Percentiles rank a stretch among this genome's conserved stretches.
Conservation (phyloP, 2,797 vertebrate genomes). For the Melanotaenia pygmaea region DNA sequence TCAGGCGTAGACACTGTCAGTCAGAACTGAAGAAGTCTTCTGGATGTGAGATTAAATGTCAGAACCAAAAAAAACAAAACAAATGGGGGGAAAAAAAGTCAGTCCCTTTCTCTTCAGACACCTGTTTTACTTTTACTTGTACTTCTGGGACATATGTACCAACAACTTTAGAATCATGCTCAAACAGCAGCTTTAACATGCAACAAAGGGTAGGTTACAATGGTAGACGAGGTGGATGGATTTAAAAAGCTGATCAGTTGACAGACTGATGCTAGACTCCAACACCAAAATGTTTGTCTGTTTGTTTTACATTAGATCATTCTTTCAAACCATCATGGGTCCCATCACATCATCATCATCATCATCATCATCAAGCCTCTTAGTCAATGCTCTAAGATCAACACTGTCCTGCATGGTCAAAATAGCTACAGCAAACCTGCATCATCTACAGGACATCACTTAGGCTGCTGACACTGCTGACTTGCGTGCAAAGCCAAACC, state of each 20-base stretch:
- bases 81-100: neutral
- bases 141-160: neutral
- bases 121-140: neutral
- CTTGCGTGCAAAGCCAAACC: slow-evolving; percentile 8
- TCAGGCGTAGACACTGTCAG: neutral
- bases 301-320: neutral
- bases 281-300: neutral
- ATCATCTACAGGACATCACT: neutral
- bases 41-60: neutral
- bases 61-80: neutral
- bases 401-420: too few relatives aligned
- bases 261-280: neutral
- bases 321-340: neutral
- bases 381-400: neutral
- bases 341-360: neutral
- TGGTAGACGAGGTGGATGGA: neutral
- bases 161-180: neutral
- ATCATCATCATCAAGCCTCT: neutral
- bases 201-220: neutral
- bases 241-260: neutral
- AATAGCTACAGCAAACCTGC: neutral
- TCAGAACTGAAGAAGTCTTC: neutral
- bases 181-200: neutral
- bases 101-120: neutral
- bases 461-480: neutral